These are phyloP conservation scores for Drosophila tropicalis DNA, from an alignment of 1,140 invertebrate genomes.

Conservation along the genomic window DNA sequence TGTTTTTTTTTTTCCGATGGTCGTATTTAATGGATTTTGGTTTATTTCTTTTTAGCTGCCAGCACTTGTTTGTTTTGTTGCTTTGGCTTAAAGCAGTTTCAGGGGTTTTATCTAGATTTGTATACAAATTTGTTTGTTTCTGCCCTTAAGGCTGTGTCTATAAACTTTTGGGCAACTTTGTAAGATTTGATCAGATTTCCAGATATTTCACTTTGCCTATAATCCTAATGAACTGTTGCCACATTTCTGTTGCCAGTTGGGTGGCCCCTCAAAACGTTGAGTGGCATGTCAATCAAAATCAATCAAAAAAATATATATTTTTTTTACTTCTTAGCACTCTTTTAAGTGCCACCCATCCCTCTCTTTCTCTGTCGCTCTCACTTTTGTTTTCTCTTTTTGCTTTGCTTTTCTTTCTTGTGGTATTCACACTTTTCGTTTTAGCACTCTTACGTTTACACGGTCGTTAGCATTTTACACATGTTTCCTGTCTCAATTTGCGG, in stretches of 20 bases:
- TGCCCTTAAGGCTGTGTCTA: background rate
- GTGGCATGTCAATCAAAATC: slow-evolving; percentile 79
- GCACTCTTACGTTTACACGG: slow-evolving; percentile 43
- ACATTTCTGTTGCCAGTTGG: slow-evolving; percentile 20
- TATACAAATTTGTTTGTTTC: background rate
- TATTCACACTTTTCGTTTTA: background rate
- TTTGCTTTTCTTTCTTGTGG: background rate
- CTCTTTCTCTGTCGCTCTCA: background rate
- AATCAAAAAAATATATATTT: slow-evolving; percentile 58
- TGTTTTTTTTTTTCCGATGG: slow-evolving; percentile 6
- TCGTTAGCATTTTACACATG: slow-evolving; percentile 73
- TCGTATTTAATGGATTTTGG: slow-evolving; percentile 20
- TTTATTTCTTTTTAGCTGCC: slow-evolving; percentile 19
- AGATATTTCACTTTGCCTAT: slow-evolving; percentile 14
- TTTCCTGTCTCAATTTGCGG: slow-evolving; percentile 52
- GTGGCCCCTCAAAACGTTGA: slow-evolving; percentile 56
- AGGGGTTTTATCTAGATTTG: slow-evolving; percentile 4
- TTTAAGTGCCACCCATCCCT: slow-evolving; percentile 16
- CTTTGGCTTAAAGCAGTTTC: slow-evolving; percentile 37
- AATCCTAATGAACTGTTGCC: slow-evolving; percentile 23
- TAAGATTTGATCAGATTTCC: background rate
- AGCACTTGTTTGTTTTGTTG: slow-evolving; percentile 15
- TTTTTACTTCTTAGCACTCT: slow-evolving; percentile 11
- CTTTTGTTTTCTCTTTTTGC: background rate
- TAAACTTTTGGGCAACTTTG: background rate